phyloP scores from a whole-genome alignment of 2,113 vertebrate species.

The Stigmatopora nigra region DNA sequence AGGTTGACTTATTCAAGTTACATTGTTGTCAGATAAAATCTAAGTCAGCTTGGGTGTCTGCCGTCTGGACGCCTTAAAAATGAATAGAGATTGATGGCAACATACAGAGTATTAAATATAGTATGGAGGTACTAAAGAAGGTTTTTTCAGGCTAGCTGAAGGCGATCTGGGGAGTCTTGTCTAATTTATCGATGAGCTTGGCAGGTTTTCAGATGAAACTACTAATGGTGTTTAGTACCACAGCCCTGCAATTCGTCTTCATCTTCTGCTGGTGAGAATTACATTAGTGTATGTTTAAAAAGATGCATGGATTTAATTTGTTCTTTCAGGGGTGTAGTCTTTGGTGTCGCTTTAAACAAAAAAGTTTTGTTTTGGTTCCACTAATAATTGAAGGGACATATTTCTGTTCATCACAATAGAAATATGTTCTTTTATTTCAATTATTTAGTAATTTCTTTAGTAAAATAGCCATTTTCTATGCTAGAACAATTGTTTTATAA shows the following conservation, averaged over 20 bases:
- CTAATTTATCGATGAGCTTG: conserved; percentile 1
- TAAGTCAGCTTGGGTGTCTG: conserved; percentile 27
- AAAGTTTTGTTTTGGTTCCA: not conserved
- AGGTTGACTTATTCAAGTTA: conserved; percentile 28
- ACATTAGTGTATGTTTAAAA: not conserved
- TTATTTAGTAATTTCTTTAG: too few relatives aligned
- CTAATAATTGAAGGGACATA: not conserved
- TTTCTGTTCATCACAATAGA: too few relatives aligned
- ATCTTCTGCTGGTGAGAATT: not conserved
- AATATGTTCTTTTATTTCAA: too few relatives aligned
- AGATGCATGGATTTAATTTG: not conserved
- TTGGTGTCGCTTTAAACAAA: not conserved
- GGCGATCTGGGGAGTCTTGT: not conserved
- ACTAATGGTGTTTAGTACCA: not conserved
- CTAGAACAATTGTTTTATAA: too few relatives aligned
- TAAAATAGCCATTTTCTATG: too few relatives aligned
- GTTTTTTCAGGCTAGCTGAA: conserved; percentile 2
- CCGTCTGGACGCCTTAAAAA: conserved; percentile 24
- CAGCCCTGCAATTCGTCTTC: not conserved
- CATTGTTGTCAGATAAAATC: conserved; percentile 43
- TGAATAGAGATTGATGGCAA: conserved; percentile 4
- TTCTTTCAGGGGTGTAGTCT: not conserved
- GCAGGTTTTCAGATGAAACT: not conserved
- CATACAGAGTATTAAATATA: conserved; percentile 10
- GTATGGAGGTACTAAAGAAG: conserved; percentile 2